A percentile compares a stretch with the other conserved stretches of the same genome.
phyloP scores from a whole-genome alignment of 2,888 invertebrate genomes.

The Diarsia brunnea region DNA sequence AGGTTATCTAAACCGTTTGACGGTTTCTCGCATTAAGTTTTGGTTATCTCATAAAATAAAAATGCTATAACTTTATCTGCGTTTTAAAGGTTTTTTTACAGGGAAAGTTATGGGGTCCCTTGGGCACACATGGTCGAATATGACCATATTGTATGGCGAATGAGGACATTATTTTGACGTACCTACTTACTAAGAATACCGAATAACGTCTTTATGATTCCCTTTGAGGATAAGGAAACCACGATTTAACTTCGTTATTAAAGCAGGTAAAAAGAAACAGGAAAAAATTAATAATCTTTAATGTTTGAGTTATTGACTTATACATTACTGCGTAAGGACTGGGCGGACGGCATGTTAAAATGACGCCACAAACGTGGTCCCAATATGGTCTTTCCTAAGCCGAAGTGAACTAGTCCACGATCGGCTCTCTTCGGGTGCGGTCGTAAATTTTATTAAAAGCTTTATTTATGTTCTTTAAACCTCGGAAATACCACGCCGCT shows the following conservation, averaged over 20 bases:
- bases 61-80: constrained; percentile 53
- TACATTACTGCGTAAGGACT: too few relatives aligned
- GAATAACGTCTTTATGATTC: constrained; percentile 10
- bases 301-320: too few relatives aligned
- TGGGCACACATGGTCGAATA: constrained; percentile 28
- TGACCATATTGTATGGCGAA: constrained; percentile 42
- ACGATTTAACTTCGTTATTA: neutral
- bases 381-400: too few relatives aligned
- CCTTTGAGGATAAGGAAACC: constrained; percentile 12
- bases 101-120: constrained; percentile 52
- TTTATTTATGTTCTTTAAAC: too few relatives aligned
- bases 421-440: too few relatives aligned
- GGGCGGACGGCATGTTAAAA: too few relatives aligned
- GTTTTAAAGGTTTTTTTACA: constrained; percentile 64
- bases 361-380: too few relatives aligned
- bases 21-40: constrained; percentile 52
- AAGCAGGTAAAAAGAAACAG: neutral
- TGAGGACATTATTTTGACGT: constrained; percentile 31
- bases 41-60: constrained; percentile 62
- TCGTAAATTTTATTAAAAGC: too few relatives aligned
- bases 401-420: too few relatives aligned
- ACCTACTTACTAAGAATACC: neutral
- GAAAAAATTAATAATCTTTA: neutral
- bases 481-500: too few relatives aligned
- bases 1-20: constrained; percentile 51